Conservation (phyloP, 2,797 vertebrate species). For the Ctenopoma kingsleyae region DNA sequence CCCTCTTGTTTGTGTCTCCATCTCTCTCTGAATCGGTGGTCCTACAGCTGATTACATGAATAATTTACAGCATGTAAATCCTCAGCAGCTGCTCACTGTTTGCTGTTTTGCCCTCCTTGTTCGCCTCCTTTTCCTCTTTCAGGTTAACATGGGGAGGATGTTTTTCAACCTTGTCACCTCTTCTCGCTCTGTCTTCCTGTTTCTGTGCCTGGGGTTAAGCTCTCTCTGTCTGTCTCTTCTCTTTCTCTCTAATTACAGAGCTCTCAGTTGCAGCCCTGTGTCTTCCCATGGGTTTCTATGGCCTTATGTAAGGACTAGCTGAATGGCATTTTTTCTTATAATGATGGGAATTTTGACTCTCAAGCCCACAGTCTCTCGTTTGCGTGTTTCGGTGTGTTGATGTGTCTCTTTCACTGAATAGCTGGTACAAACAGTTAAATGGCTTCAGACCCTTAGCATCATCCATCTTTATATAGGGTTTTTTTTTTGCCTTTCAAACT, state of each 20-base stretch:
- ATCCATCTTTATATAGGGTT: conserved; percentile 14
- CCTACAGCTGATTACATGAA: conserved; percentile 76
- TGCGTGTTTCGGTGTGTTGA: conserved; percentile 18
- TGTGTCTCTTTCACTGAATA: conserved; percentile 1
- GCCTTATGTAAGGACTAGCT: conserved; percentile 64
- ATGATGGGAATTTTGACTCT: conserved; percentile 47
- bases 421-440: conserved; percentile 11
- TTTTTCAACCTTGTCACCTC: conserved; percentile 65
- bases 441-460: conserved; percentile 33
- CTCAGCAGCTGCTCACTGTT: conserved; percentile 72
- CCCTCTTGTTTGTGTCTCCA: conserved; percentile 38
- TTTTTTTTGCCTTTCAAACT: conserved; percentile 20
- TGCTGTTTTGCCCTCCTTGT: conserved; percentile 57
- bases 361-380: conserved; percentile 38
- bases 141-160: conserved; percentile 54
- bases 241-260: conserved; percentile 65
- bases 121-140: conserved; percentile 56
- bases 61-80: conserved; percentile 77
- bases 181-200: conserved; percentile 35
- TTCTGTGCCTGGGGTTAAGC: conserved; percentile 59
- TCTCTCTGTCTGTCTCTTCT: conserved; percentile 38
- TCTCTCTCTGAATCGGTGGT: conserved; percentile 44
- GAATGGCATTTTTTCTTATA: conserved; percentile 42
- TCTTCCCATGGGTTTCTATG: conserved; percentile 69
- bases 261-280: conserved; percentile 59